Evolutionary conservation across 2,888 invertebrate genomes (phyloP).

Genomic region (Hybos culiciformis): DNA sequence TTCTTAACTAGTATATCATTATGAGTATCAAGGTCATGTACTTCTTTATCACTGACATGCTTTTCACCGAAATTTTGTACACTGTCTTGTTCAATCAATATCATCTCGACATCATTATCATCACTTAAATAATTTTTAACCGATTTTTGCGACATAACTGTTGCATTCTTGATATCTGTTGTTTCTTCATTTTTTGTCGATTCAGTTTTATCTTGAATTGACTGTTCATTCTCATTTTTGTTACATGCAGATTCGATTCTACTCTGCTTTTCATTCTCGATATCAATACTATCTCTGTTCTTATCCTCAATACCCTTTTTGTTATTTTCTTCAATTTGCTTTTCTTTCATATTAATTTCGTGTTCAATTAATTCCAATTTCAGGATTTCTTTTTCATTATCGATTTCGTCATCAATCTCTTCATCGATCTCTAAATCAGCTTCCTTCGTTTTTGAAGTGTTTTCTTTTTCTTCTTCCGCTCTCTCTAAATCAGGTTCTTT

Average conservation of each 20-base stretch:
- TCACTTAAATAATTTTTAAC: not conserved
- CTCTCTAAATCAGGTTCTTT: not conserved
- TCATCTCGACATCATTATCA: not conserved
- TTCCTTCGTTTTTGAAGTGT: constrained; percentile 2
- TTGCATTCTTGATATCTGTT: not conserved
- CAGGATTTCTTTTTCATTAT: not conserved
- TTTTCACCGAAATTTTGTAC: no score
- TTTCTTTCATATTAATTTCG: not conserved
- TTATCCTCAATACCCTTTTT: not conserved
- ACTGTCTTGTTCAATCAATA: no score
- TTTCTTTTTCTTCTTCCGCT: constrained; percentile 2
- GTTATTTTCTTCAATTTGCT: not conserved
- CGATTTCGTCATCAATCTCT: constrained; percentile 1
- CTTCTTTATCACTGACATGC: no score
- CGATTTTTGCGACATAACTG: not conserved
- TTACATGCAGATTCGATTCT: not conserved
- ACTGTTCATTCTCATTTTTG: constrained; percentile 2
- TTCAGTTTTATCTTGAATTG: not conserved
- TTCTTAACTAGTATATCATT: no score
- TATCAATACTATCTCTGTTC: not conserved
- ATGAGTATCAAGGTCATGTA: no score
- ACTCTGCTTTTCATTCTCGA: not conserved
- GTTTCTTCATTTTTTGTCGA: not conserved
- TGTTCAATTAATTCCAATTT: not conserved
- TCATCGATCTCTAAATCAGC: no score